phyloP scores from a whole-genome alignment of 2,797 vertebrate genomes.

The Clarias laeviceps region DNA sequence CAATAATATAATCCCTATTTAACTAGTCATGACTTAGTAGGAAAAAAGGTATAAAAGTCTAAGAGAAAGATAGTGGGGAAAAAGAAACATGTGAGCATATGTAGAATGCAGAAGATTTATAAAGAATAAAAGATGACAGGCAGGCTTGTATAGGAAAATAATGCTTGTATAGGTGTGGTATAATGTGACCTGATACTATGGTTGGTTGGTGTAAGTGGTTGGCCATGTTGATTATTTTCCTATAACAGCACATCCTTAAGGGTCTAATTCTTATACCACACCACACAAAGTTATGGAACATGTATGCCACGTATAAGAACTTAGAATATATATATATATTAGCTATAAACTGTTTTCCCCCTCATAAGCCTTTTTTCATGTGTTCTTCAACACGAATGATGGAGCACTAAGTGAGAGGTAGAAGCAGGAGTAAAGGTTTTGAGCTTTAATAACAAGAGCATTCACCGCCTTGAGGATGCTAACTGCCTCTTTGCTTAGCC shows the following conservation, averaged over 20 bases:
- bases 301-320: not conserved
- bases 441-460: not conserved
- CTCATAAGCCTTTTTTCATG: not conserved
- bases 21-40: conserved; percentile 54
- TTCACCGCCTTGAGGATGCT: conserved; percentile 92
- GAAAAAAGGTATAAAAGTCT: conserved; percentile 47
- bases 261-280: not conserved
- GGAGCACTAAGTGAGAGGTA: not conserved
- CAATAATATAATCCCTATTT: conserved; percentile 48
- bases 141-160: not conserved
- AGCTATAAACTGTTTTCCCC: not conserved
- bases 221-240: not conserved
- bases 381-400: not conserved
- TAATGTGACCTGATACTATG: not conserved
- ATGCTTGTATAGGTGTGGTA: not conserved
- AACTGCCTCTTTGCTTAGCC: conserved; percentile 97
- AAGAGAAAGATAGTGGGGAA: conserved; percentile 13
- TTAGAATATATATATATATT: not conserved
- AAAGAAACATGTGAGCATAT: not conserved
- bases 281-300: not conserved
- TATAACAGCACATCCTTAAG: not conserved
- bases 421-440: not conserved
- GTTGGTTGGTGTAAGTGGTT: too few species aligned
- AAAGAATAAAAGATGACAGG: not conserved
- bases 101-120: not conserved